Base-by-base conservation (phyloP, 1,140 invertebrate species). In the Ylistrum balloti region DNA sequence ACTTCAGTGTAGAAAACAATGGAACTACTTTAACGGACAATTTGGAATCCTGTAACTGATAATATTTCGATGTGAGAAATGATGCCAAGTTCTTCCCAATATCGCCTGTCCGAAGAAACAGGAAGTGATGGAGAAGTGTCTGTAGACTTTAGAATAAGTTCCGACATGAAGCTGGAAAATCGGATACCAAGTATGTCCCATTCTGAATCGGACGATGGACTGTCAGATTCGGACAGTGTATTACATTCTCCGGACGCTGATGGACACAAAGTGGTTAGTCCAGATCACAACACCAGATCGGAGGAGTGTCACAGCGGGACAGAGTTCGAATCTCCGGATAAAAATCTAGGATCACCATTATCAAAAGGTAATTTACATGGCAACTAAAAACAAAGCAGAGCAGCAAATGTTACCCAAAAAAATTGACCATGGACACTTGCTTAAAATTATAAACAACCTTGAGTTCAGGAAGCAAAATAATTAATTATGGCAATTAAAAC, bases 251-350 rank as follows among this genome's bases (percentile, higher is more conserved):
- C 56, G n/a, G 56, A 74, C 22, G 28, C 56, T 11, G 56, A 74
- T 74, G 56, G 56, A 28, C 56, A 74, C 56, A 74, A 74, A 74
- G 1, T 74, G 56, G 56, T 74, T n/a, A 74, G 56, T 74, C 56
- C 56, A 28, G 56, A 74, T 5, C 56, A 74, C 17, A 28, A 28
- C n/a, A 74, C 56, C 2, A 22, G 56, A 17, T 74, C 56, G 28
- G 56, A 74, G n/a, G 56, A 74, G n/a, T 74, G 56, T 74, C 56
- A 74, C 56, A 74, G 56, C n/a, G 56, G 56, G 7, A 74, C 56
- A 0, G 56, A 74, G 56, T 74, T 74, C 56, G 56, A 74, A 74
- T 74, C 56, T 28, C 56, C 56, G 28, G 56, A 74, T 28, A 74
- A 74, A 74, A 74, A 17, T 74, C 17, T 74, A 74, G 56, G 56